A percentile compares a stretch with the other conserved stretches of the same genome.
phyloP scores from a whole-genome alignment of 2,888 invertebrate species.

The Lasioglossum morio region DNA sequence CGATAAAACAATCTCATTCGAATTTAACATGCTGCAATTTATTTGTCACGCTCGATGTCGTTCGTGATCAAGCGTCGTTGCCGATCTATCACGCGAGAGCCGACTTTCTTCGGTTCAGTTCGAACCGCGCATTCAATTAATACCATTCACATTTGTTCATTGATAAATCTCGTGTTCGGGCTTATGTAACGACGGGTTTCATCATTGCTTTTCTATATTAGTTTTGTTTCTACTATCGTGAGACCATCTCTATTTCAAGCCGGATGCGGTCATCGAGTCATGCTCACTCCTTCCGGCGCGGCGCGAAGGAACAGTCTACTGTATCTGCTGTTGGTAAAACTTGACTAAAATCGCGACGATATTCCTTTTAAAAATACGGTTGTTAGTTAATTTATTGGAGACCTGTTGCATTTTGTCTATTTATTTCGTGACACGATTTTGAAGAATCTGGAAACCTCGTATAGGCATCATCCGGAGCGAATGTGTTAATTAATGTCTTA shows the following conservation, averaged over 20 bases:
- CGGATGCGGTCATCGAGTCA: constrained; percentile 45
- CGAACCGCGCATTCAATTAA: neutral
- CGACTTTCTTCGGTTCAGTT: constrained; percentile 8
- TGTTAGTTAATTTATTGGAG: neutral
- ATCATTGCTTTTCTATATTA: constrained; percentile 25
- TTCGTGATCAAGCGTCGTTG: neutral
- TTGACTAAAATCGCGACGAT: neutral
- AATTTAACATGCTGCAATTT: neutral
- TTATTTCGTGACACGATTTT: neutral
- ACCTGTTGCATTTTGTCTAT: neutral
- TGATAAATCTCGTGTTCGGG: constrained; percentile 1
- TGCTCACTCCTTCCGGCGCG: constrained; percentile 38
- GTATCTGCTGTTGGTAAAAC: constrained; percentile 42
- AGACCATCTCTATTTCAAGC: constrained; percentile 44
- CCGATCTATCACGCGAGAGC: neutral
- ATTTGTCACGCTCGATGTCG: neutral
- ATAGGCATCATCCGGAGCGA: neutral
- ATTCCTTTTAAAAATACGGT: too few relatives aligned
- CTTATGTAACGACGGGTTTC: constrained; percentile 23
- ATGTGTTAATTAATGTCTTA: neutral
- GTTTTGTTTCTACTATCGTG: constrained; percentile 6
- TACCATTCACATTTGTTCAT: constrained; percentile 2
- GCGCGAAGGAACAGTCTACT: neutral
- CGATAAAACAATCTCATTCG: neutral
- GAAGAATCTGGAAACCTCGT: neutral